Percentiles rank a stretch among this genome's conserved stretches.
These are phyloP conservation scores for Heterocephalus glaber DNA, from an alignment of 2,113 vertebrate species.

Conservation along the genomic window DNA sequence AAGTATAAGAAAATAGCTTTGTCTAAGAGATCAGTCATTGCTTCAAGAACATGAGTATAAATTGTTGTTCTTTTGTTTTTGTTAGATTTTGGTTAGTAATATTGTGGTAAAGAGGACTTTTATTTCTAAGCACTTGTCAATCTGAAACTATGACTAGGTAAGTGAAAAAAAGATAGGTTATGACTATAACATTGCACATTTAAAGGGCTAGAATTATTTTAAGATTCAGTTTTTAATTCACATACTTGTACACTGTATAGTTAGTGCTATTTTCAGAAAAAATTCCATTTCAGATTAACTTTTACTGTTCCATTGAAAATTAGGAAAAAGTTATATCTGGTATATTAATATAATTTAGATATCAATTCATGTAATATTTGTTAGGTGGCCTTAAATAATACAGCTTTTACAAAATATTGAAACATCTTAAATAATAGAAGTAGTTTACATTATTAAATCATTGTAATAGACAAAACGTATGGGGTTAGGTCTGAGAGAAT, in stretches of 20 bases:
- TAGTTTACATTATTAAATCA: not conserved
- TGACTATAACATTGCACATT: not conserved
- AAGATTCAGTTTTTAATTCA: constrained; percentile 23
- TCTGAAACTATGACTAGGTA: not conserved
- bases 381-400: not conserved
- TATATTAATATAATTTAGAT: not conserved
- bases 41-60: not conserved
- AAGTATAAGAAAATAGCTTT: not conserved
- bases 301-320: not conserved
- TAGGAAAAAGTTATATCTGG: not conserved
- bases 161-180: not conserved
- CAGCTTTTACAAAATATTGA: not conserved
- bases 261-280: not conserved
- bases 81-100: constrained; percentile 27
- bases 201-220: constrained; percentile 41
- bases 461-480: not conserved
- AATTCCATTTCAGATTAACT: not conserved
- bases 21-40: not conserved
- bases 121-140: constrained; percentile 44
- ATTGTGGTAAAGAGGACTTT: constrained; percentile 1
- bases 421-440: constrained; percentile 14
- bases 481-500: not conserved
- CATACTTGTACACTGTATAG: not conserved
- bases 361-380: not conserved
- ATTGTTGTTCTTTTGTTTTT: constrained; percentile 13